Percentiles rank a stretch among this genome's conserved stretches.
Conservation (phyloP, 2,888 invertebrate genomes). For the Bursaphelenchus okinawaensis region DNA sequence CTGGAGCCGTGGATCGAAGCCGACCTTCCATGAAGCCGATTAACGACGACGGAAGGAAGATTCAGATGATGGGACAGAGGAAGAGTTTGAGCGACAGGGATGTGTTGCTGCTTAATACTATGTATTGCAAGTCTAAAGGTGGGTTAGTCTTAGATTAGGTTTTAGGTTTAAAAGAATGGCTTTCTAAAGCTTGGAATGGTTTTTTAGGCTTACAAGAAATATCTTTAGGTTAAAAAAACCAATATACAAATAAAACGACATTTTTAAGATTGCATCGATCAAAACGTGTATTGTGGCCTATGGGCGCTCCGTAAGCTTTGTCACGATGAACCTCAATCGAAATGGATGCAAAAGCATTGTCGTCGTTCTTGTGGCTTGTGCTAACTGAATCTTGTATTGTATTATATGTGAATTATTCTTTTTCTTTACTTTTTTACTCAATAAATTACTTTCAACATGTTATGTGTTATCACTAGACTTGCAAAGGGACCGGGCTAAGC, state of each 20-base stretch:
- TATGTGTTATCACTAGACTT: too few relatives aligned
- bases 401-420: too few relatives aligned
- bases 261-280: slow-evolving; percentile 35
- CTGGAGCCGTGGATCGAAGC: slow-evolving; percentile 39
- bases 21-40: slow-evolving; percentile 50
- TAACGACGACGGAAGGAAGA: slow-evolving; percentile 25
- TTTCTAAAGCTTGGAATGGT: neutral
- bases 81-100: slow-evolving; percentile 40
- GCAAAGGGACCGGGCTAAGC: too few relatives aligned
- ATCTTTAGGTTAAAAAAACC: too few relatives aligned
- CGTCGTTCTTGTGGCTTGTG: slow-evolving; percentile 47
- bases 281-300: slow-evolving; percentile 51
- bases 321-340: slow-evolving; percentile 31
- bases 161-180: slow-evolving; percentile 1
- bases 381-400: too few relatives aligned
- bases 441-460: too few relatives aligned
- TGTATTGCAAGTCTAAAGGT: slow-evolving; percentile 44
- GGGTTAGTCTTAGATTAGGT: slow-evolving; percentile 32
- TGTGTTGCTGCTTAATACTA: slow-evolving; percentile 41
- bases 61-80: slow-evolving; percentile 45
- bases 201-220: too few relatives aligned
- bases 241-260: too few relatives aligned
- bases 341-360: slow-evolving; percentile 49
- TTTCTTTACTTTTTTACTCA: too few relatives aligned
- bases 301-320: slow-evolving; percentile 50